Evolutionary conservation across 2,888 invertebrate species (phyloP).

Genomic region (Pardosa pseudoannulata): DNA sequence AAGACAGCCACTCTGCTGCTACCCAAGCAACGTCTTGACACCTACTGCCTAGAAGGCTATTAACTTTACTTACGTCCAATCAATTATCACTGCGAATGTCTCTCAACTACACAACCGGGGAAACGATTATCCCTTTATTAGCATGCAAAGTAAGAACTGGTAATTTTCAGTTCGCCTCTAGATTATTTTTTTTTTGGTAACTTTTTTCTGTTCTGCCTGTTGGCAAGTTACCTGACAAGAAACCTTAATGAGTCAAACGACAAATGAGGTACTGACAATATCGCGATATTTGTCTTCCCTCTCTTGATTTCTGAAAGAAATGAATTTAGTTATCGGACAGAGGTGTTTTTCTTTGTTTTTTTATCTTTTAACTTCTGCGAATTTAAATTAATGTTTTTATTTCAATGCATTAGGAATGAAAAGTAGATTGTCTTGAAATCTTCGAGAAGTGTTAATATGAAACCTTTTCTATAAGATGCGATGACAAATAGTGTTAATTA

Average conservation of each 20-base stretch:
- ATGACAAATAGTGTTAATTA: too few relatives aligned
- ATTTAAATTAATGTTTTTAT: too few relatives aligned
- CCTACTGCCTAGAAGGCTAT: conserved; percentile 1
- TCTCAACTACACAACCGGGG: not conserved
- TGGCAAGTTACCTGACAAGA: not conserved
- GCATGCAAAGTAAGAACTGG: conserved; percentile 4
- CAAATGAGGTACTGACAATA: not conserved
- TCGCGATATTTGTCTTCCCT: not conserved
- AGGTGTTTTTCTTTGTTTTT: too few relatives aligned
- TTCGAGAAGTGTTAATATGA: too few relatives aligned
- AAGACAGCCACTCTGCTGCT: not conserved
- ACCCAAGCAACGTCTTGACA: not conserved
- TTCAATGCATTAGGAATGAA: too few relatives aligned
- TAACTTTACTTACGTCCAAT: not conserved
- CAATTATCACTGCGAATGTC: conserved; percentile 1
- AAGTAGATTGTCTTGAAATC: too few relatives aligned
- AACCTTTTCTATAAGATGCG: too few relatives aligned
- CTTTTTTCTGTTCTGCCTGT: not conserved
- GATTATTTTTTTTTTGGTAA: too few relatives aligned
- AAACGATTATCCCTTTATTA: conserved; percentile 2
- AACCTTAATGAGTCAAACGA: not conserved
- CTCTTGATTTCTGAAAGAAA: too few relatives aligned
- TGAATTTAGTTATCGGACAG: too few relatives aligned
- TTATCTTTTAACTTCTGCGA: too few relatives aligned
- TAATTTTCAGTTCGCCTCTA: conserved; percentile 9